Evolutionary conservation across 2,888 invertebrate genomes (phyloP).

Genomic region (Bibio marci): DNA sequence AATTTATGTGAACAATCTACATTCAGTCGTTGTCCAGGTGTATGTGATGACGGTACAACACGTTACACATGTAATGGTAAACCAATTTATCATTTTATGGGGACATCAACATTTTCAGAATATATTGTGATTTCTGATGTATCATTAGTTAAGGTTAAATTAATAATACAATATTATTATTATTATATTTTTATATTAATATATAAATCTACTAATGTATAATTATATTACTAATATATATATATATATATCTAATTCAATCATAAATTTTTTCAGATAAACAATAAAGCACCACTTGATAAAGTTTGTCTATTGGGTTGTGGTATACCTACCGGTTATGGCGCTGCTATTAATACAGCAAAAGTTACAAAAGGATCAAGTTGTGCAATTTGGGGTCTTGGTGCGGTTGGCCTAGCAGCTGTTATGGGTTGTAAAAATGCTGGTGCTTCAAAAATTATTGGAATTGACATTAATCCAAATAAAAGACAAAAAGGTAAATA

Average conservation of each 20-base stretch:
- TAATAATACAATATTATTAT: no score
- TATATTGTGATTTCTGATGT: constrained; percentile 82
- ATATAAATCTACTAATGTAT: no score
- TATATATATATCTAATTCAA: no score
- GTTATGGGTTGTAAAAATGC: constrained; percentile 67
- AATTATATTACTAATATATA: no score
- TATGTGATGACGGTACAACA: constrained; percentile 82
- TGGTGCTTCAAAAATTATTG: constrained; percentile 66
- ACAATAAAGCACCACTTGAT: constrained; percentile 53
- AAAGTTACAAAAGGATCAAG: constrained; percentile 64
- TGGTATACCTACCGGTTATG: constrained; percentile 80
- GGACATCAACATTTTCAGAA: constrained; percentile 74
- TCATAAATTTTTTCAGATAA: constrained; percentile 50
- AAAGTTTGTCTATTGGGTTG: constrained; percentile 74
- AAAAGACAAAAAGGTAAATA: no score
- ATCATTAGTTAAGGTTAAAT: constrained; percentile 66
- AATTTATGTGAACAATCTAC: constrained; percentile 55
- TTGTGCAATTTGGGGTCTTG: constrained; percentile 81
- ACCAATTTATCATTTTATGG: constrained; percentile 72
- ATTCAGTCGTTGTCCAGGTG: constrained; percentile 55
- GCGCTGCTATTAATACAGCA: constrained; percentile 72
- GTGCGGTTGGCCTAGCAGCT: constrained; percentile 76
- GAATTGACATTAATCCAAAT: constrained; percentile 58
- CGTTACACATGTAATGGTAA: constrained; percentile 50
- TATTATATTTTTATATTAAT: no score